Evolutionary conservation across 2,113 vertebrate genomes (phyloP).

Genomic region (Nothocercus nigrocapillus): DNA sequence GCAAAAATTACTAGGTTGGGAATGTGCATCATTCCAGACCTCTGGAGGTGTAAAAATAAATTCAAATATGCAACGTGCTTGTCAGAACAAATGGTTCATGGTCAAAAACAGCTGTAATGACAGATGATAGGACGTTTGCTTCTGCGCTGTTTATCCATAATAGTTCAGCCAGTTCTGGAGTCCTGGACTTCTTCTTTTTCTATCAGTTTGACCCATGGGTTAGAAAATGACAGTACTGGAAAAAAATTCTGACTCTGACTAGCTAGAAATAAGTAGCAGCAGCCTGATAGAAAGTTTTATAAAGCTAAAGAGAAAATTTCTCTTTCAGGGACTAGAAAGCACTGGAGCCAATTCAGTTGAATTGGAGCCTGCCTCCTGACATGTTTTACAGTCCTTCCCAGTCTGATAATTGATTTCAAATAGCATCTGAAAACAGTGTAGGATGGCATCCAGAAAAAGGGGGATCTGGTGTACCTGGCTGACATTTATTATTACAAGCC

Average conservation of each 20-base stretch:
- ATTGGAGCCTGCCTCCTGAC: not conserved
- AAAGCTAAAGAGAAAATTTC: not conserved
- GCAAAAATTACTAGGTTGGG: not conserved
- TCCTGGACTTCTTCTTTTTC: not conserved
- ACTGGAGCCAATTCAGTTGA: not conserved
- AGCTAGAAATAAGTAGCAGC: not conserved
- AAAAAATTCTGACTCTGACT: not conserved
- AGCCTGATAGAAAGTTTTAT: not conserved
- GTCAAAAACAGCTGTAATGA: not conserved
- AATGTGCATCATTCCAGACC: not conserved
- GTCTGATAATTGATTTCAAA: conserved; percentile 24
- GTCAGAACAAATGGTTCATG: not conserved
- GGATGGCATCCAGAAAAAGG: not conserved
- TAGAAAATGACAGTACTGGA: not conserved
- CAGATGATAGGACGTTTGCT: not conserved
- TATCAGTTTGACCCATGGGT: not conserved
- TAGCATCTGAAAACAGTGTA: not conserved
- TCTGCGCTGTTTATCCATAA: not conserved
- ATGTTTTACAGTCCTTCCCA: not conserved
- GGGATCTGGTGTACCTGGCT: not conserved
- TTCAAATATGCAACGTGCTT: not conserved
- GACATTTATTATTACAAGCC: not conserved
- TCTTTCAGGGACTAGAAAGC: not conserved
- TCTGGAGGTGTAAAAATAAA: not conserved
- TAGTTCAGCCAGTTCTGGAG: not conserved